phyloP scores from a whole-genome alignment of 2,888 invertebrate genomes.

The Synergus gifuensis region DNA sequence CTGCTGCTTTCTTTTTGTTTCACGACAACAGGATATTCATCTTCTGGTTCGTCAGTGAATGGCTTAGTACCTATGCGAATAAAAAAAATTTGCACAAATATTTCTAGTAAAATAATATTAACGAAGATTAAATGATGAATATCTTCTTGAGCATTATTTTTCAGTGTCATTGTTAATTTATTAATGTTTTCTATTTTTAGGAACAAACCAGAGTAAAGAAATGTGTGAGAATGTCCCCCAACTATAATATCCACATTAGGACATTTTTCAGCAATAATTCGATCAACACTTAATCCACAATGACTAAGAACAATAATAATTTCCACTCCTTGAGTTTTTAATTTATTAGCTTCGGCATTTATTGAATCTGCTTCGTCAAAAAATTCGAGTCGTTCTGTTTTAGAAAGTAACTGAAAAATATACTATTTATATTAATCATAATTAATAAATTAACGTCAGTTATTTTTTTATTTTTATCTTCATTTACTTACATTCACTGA shows the following conservation, averaged over 20 bases:
- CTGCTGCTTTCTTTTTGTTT: constrained; percentile 79
- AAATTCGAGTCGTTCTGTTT: constrained; percentile 83
- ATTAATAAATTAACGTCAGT: neutral
- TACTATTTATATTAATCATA: neutral
- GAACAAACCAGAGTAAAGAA: constrained; percentile 82
- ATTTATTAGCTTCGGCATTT: constrained; percentile 82
- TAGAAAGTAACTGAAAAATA: constrained; percentile 81
- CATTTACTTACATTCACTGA: constrained; percentile 81
- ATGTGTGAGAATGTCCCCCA: constrained; percentile 90
- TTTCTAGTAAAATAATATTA: neutral
- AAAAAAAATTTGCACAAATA: neutral
- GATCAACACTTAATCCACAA: constrained; percentile 85
- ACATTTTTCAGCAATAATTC: constrained; percentile 82
- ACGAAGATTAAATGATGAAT: no score
- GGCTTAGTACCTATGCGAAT: constrained; percentile 59
- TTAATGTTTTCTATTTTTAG: neutral
- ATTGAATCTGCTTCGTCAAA: constrained; percentile 84
- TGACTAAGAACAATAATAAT: constrained; percentile 92
- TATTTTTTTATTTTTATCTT: neutral
- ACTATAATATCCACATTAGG: constrained; percentile 88
- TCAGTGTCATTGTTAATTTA: neutral
- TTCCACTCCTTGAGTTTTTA: constrained; percentile 83
- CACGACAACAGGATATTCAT: constrained; percentile 86
- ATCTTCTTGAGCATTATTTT: no score
- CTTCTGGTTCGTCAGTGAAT: constrained; percentile 77